phyloP scores from a whole-genome alignment of 2,797 vertebrate genomes.

The Botia kubotai region DNA sequence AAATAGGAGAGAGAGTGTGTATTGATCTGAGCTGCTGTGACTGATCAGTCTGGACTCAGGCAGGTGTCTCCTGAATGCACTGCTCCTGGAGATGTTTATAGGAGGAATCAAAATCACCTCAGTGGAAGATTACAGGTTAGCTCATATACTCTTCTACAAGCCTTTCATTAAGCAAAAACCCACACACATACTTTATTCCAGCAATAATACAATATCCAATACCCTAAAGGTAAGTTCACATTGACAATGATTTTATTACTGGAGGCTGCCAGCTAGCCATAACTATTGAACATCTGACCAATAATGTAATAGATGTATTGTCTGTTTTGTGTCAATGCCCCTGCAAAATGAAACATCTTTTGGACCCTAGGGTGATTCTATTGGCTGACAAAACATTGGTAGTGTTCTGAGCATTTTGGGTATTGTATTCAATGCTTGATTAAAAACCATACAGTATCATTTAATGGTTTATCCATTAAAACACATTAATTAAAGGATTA shows the following conservation, averaged over 20 bases:
- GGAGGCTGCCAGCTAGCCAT: not conserved
- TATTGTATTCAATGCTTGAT: not conserved
- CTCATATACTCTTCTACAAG: not conserved
- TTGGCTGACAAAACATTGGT: not conserved
- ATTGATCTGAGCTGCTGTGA: constrained; percentile 44
- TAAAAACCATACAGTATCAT: too few species aligned
- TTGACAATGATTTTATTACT: not conserved
- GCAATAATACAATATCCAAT: not conserved
- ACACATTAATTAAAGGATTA: too few species aligned
- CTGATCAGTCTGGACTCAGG: constrained; percentile 43
- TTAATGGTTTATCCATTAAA: too few species aligned
- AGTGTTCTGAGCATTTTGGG: not conserved
- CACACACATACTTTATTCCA: constrained; percentile 4
- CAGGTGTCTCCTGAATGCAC: constrained; percentile 56
- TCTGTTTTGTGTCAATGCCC: not conserved
- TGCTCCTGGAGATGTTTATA: constrained; percentile 47
- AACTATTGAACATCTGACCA: not conserved
- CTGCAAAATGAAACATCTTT: not conserved
- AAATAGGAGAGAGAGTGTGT: constrained; percentile 1
- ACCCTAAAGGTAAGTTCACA: not conserved
- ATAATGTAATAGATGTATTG: not conserved
- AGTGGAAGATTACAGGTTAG: not conserved
- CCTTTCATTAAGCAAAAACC: constrained; percentile 51
- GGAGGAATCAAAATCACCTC: constrained; percentile 9
- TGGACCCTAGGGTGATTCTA: not conserved